Conservation (phyloP, 2,113 vertebrate species). For the Archilochus colubris region DNA sequence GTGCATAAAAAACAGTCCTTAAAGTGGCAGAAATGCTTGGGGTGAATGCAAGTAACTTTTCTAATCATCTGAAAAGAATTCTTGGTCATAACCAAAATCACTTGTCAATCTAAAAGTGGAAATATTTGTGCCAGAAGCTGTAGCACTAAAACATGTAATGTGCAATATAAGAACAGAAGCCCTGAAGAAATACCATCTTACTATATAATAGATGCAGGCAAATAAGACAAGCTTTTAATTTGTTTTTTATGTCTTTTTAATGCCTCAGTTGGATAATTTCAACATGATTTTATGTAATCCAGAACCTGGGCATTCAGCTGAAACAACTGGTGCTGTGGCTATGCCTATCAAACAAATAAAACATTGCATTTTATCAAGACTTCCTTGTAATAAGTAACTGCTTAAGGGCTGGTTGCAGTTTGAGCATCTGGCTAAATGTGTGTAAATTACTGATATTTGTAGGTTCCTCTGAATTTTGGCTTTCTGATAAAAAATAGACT, state of each 20-base stretch:
- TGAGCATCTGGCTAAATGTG: background rate
- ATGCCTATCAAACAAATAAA: background rate
- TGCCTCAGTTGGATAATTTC: background rate
- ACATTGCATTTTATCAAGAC: background rate
- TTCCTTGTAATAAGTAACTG: background rate
- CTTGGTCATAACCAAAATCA: background rate
- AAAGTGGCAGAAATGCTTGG: background rate
- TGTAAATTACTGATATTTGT: background rate
- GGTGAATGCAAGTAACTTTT: background rate
- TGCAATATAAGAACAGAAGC: background rate
- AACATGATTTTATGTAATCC: background rate
- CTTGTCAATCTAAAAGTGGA: background rate
- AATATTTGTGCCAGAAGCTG: background rate
- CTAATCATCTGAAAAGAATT: background rate
- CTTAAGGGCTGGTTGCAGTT: background rate
- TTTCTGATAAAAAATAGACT: background rate
- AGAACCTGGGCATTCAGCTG: background rate
- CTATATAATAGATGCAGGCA: background rate
- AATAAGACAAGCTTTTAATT: slow-evolving; percentile 1
- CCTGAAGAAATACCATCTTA: background rate
- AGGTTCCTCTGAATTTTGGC: background rate
- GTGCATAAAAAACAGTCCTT: background rate
- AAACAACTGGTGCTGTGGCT: background rate
- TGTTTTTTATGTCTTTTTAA: background rate
- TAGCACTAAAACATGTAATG: background rate